phyloP scores from a whole-genome alignment of 2,888 invertebrate genomes.

The Spodoptera picta region DNA sequence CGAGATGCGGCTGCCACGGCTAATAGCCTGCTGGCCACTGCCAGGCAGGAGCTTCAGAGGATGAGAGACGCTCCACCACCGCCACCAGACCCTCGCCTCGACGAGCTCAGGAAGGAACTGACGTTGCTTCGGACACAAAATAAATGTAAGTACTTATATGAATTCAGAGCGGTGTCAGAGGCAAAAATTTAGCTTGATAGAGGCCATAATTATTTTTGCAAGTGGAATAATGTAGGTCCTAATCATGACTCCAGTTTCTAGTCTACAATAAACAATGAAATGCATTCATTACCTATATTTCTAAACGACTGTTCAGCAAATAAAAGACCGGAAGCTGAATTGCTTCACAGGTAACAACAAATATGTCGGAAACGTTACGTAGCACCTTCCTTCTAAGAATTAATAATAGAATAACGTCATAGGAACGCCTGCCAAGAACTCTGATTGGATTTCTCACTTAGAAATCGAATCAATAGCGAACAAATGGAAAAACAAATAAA shows the following conservation, averaged over 20 bases:
- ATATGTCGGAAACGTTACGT: not conserved
- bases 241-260: too few relatives aligned
- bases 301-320: too few relatives aligned
- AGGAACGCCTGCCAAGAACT: slow-evolving; percentile 23
- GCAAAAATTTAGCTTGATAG: too few relatives aligned
- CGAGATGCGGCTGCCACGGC: slow-evolving; percentile 86
- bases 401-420: slow-evolving; percentile 7
- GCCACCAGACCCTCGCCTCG: slow-evolving; percentile 92
- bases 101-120: slow-evolving; percentile 93
- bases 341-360: too few relatives aligned
- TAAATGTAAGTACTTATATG: slow-evolving; percentile 87
- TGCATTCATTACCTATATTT: too few relatives aligned
- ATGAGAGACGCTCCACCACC: slow-evolving; percentile 90
- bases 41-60: slow-evolving; percentile 91
- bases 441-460: not conserved
- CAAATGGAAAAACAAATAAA: not conserved
- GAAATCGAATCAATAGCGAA: not conserved
- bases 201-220: too few relatives aligned
- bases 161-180: not conserved
- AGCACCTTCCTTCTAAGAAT: not conserved
- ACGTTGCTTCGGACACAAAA: slow-evolving; percentile 92
- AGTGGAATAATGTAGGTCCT: too few relatives aligned
- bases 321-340: too few relatives aligned
- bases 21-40: slow-evolving; percentile 89
- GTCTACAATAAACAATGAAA: too few relatives aligned